These are phyloP conservation scores for Pipa parva DNA, from an alignment of 2,113 vertebrate genomes.

Conservation along the genomic window DNA sequence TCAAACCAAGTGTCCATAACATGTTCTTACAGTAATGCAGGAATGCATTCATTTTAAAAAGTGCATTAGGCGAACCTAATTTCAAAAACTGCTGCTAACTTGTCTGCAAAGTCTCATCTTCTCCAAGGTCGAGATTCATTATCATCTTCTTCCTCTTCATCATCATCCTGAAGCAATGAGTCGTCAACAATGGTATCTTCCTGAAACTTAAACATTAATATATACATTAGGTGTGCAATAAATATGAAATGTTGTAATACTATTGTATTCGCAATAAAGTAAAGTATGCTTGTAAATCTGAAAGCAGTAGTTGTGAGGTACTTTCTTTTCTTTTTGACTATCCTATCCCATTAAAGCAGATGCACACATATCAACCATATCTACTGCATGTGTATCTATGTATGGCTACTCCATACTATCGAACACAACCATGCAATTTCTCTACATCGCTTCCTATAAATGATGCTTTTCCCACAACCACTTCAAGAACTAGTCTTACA, in stretches of 20 bases:
- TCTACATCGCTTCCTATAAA: too few relatives aligned
- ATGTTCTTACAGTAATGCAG: constrained; percentile 62
- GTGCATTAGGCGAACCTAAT: constrained; percentile 77
- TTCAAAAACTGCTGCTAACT: constrained; percentile 54
- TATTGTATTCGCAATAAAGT: too few relatives aligned
- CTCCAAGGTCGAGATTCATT: constrained; percentile 94
- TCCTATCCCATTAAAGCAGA: too few relatives aligned
- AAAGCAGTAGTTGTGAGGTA: too few relatives aligned
- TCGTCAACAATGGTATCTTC: constrained; percentile 91
- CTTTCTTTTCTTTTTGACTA: too few relatives aligned
- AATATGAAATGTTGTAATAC: constrained; percentile 45
- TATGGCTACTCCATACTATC: too few relatives aligned
- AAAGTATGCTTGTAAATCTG: too few relatives aligned
- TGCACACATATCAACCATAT: too few relatives aligned
- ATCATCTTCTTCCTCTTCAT: constrained; percentile 89
- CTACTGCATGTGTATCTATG: too few relatives aligned
- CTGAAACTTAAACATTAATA: constrained; percentile 71
- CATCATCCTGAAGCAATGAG: constrained; percentile 90
- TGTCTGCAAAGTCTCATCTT: constrained; percentile 76
- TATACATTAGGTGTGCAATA: constrained; percentile 9
- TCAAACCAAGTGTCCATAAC: constrained; percentile 66
- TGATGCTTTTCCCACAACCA: too few relatives aligned
- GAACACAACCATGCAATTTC: too few relatives aligned
- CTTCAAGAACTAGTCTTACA: too few relatives aligned
- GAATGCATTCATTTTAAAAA: constrained; percentile 71